A percentile compares a stretch with the other conserved stretches of the same genome.
These are phyloP conservation scores for Philereme transversata DNA, from an alignment of 2,888 invertebrate genomes.

Conservation along the genomic window DNA sequence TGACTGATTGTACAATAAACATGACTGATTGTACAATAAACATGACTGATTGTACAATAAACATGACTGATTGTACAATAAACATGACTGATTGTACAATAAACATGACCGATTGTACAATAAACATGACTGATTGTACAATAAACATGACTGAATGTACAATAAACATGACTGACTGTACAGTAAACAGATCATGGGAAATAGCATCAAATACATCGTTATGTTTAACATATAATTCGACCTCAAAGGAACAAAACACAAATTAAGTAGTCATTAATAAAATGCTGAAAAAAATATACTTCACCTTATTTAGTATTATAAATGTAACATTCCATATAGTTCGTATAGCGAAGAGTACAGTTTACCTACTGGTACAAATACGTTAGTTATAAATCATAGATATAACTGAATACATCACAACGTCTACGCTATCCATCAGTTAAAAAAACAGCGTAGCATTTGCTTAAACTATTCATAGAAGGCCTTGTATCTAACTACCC, in stretches of 20 bases:
- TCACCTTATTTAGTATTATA: slow-evolving; percentile 47
- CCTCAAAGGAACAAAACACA: slow-evolving; percentile 51
- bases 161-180: slow-evolving; percentile 3
- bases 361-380: slow-evolving; percentile 50
- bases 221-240: slow-evolving; percentile 56
- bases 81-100: not conserved
- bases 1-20: too few species aligned
- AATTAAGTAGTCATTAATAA: slow-evolving; percentile 48
- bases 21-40: too few species aligned
- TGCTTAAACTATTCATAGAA: slow-evolving; percentile 70
- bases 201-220: slow-evolving; percentile 47
- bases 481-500: slow-evolving; percentile 80
- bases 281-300: slow-evolving; percentile 61
- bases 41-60: too few species aligned
- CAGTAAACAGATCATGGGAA: slow-evolving; percentile 12
- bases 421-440: slow-evolving; percentile 62
- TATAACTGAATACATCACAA: slow-evolving; percentile 65
- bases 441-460: slow-evolving; percentile 61
- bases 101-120: not conserved
- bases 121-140: too few species aligned
- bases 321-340: slow-evolving; percentile 56
- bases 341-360: slow-evolving; percentile 62
- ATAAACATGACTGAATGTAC: not conserved
- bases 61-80: too few species aligned
- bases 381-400: slow-evolving; percentile 51